Evolutionary conservation across 2,888 invertebrate genomes (phyloP), one percentile per base, ranked within the genome.

Genomic region (Caenorhabditis sp.): DNA sequence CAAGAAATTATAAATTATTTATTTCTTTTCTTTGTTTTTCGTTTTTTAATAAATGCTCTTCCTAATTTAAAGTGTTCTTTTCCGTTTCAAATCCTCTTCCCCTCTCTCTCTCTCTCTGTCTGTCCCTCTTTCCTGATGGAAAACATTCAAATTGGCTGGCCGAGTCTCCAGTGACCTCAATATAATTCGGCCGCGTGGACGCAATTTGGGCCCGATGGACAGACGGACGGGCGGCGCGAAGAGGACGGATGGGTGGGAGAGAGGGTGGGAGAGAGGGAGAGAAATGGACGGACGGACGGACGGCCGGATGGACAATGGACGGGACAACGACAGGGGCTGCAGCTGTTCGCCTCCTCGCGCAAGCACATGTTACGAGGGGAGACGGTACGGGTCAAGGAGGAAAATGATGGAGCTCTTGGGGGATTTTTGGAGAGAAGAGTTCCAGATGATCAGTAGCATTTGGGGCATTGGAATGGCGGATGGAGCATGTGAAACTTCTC

Each of bases 141-240:
- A 32, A n/a, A n/a, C 28, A 35, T 35, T 35, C 32, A 28, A 55
- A 28, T 55, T 32, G n/a, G 56, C 9, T 20, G 56, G 56, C 35
- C 56, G 56, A 56, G 35, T 35, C 32, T 26, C 28, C 32, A 9
- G 56, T 56, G 56, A 56, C 56, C 56, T 56, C 56, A 56, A 56
- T 56, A 32, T 9, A 4, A 28, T 35, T 56, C 56, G 56, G 56
- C 56, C 56, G 56, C 20, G 35, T 24, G 47, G n/a, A 56, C 18
- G 35, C 32, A 28, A 55, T 55, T 56, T 26, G 35, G 35, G 35
- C 32, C 18, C 13, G 2, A n/a, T 11, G 32, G n/a, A 15, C 55
- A 26, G 55, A 51, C 32, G 55, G 26, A 26, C 35, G 9, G 32
- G 32, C 32, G 32, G 32, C 32, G 32, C 32, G 32, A 9, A 32